phyloP scores from a whole-genome alignment of 2,888 invertebrate species.

The Drosophila neoperkinsi region DNA sequence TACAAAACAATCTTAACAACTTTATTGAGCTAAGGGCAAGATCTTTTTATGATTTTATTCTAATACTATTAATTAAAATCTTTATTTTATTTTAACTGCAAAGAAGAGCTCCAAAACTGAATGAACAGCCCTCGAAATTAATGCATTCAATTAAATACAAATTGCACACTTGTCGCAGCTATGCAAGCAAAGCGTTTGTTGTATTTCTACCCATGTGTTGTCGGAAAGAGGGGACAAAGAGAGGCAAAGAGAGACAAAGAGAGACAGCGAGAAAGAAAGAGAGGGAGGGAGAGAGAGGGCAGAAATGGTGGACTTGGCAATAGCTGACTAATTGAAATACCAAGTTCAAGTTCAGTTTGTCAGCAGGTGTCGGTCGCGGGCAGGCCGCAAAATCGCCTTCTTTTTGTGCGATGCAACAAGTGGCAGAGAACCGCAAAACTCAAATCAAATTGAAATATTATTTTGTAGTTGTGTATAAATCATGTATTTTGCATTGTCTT shows the following conservation, averaged over 20 bases:
- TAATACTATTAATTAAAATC: neutral
- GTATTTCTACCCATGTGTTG: slow-evolving; percentile 24
- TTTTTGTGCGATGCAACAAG: slow-evolving; percentile 42
- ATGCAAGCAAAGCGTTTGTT: slow-evolving; percentile 70
- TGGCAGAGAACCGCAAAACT: slow-evolving; percentile 59
- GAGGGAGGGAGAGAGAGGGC: neutral
- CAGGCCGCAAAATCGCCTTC: slow-evolving; percentile 63
- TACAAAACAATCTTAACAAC: neutral
- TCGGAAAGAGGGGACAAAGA: slow-evolving; percentile 9
- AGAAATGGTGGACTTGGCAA: slow-evolving; percentile 1
- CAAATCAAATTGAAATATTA: slow-evolving; percentile 45
- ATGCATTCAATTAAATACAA: slow-evolving; percentile 70
- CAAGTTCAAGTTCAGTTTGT: slow-evolving; percentile 76
- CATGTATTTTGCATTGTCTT: slow-evolving; percentile 65
- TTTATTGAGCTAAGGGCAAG: neutral
- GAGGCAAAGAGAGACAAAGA: neutral
- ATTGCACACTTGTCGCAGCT: slow-evolving; percentile 72
- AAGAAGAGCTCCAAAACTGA: neutral
- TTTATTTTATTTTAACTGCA: neutral
- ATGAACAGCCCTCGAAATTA: slow-evolving; percentile 49
- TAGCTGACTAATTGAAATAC: slow-evolving; percentile 43
- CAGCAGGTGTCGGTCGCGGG: slow-evolving; percentile 61
- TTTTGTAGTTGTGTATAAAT: slow-evolving; percentile 31
- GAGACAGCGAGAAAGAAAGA: slow-evolving; percentile 1
- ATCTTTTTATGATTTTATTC: neutral